Base-by-base conservation (phyloP, 2,888 invertebrate species). In the Gastracanthus pulcherrimus region DNA sequence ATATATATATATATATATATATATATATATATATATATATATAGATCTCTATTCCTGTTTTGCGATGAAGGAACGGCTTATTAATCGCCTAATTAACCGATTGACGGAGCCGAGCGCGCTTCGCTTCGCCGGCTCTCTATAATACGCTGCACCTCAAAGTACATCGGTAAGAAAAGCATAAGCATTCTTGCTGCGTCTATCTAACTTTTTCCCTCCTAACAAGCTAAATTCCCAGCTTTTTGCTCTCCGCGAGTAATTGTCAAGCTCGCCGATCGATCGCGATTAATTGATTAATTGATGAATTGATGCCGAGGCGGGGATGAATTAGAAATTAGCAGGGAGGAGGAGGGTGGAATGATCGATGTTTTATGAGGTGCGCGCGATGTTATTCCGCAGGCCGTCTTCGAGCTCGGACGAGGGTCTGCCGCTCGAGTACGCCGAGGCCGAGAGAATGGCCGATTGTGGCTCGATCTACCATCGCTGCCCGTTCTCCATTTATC, bases 401-500 rank as follows among this genome's bases (percentile, higher is more conserved):
- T 87, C 88, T 84, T 87, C 87, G 34, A 88, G 88, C 36, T 36
- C 31, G 80, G 83, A 86, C 82, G 88, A 88, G 85, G 84, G 84
- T 69, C 85, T 89, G 78, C 80, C 75, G 2, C 84, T 64, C 81
- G 88, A 87, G 71, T 88, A 88, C 82, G 66, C 69, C 45, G 72
- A 77, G 60, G 88, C 88, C 81, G 77, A 84, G 58, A 69, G 81
- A 3, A 55, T 41, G 41, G 60, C 66, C 36, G 86, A 88, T 81
- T 89, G 89, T 78, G 83, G 83, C 26, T 76, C 76, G 82, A 85
- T 84, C 84, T 88, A 89, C 83, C 82, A 85, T 60, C 83, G 82
- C 66, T 89, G 89, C 84, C 87, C 89, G 60, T 81, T 89, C 81
- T 85, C 84, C 77, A 89, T 89, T 87, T 89, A 89, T 85, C 88